These are phyloP conservation scores for Petrolisthes manimaculis DNA, from an alignment of 2,888 invertebrate species.

Conservation along the genomic window DNA sequence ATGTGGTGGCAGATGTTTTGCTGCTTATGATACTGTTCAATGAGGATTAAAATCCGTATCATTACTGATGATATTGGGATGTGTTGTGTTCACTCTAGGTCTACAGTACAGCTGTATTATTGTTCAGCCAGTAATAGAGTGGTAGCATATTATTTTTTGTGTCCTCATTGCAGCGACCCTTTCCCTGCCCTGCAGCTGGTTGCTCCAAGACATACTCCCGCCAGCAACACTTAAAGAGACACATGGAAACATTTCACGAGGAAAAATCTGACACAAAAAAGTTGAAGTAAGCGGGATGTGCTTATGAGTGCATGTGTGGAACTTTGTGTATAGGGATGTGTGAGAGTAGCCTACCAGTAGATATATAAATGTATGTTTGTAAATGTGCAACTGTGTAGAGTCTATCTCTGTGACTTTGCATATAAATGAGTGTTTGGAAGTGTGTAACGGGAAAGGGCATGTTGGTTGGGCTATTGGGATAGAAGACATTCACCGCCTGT, in stretches of 20 bases:
- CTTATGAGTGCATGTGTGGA: too few relatives aligned
- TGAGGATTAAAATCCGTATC: too few relatives aligned
- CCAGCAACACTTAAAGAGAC: constrained; percentile 50
- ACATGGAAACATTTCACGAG: constrained; percentile 30
- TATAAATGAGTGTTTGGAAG: too few relatives aligned
- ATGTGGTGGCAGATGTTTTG: too few relatives aligned
- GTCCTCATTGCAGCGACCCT: constrained; percentile 39
- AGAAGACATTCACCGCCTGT: background rate
- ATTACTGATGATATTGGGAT: background rate
- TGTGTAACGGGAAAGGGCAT: too few relatives aligned
- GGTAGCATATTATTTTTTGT: background rate
- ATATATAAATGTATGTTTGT: too few relatives aligned
- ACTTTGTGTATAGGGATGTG: too few relatives aligned
- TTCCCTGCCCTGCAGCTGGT: constrained; percentile 21
- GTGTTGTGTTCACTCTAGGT: background rate
- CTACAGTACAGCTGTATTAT: background rate
- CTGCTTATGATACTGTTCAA: too few relatives aligned
- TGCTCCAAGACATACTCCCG: constrained; percentile 40
- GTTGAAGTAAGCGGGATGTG: constrained; percentile 24
- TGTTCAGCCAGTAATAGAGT: background rate
- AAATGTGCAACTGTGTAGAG: too few relatives aligned
- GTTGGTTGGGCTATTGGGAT: too few relatives aligned
- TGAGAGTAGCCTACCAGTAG: too few relatives aligned
- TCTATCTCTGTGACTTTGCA: too few relatives aligned
- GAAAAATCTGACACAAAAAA: constrained; percentile 4